Percentiles rank a stretch among this genome's conserved stretches.
phyloP scores from a whole-genome alignment of 1,140 invertebrate species.

The Metaphire vulgaris region DNA sequence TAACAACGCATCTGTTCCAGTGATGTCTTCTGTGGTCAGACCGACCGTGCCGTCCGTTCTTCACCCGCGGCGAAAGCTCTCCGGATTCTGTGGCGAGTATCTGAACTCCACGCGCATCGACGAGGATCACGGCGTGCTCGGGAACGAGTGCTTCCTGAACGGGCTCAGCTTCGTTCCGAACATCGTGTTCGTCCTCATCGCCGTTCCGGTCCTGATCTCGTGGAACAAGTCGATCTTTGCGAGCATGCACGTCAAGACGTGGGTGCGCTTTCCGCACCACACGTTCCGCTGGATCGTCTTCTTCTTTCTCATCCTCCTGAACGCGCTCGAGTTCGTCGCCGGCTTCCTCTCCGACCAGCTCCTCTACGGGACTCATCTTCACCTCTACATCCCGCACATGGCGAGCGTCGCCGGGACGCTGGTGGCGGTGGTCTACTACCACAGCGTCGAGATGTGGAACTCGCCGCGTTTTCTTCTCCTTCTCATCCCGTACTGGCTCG shows the following conservation, averaged over 20 bases:
- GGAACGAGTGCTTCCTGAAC: conserved; percentile 47
- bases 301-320: conserved; percentile 36
- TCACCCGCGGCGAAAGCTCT: conserved; percentile 3
- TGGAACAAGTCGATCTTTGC: conserved; percentile 45
- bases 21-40: no score
- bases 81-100: conserved; percentile 20
- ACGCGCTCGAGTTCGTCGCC: conserved; percentile 40
- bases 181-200: conserved; percentile 39
- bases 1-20: no score
- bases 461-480: conserved; percentile 44
- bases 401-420: conserved; percentile 37
- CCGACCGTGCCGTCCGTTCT: no score
- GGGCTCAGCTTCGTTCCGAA: conserved; percentile 47
- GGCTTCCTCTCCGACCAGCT: conserved; percentile 43
- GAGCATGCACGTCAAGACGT: conserved; percentile 43
- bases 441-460: conserved; percentile 50
- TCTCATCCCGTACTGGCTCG: conserved; percentile 41
- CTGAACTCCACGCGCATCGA: conserved; percentile 18
- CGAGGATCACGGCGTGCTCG: conserved; percentile 36
- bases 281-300: conserved; percentile 40
- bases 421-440: conserved; percentile 41
- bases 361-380: conserved; percentile 40
- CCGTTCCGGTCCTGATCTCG: conserved; percentile 41
- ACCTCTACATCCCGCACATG: conserved; percentile 41
- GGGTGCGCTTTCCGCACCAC: conserved; percentile 45